Conservation (phyloP, 2,888 invertebrate species). For the Temnothorax ravouxi region DNA sequence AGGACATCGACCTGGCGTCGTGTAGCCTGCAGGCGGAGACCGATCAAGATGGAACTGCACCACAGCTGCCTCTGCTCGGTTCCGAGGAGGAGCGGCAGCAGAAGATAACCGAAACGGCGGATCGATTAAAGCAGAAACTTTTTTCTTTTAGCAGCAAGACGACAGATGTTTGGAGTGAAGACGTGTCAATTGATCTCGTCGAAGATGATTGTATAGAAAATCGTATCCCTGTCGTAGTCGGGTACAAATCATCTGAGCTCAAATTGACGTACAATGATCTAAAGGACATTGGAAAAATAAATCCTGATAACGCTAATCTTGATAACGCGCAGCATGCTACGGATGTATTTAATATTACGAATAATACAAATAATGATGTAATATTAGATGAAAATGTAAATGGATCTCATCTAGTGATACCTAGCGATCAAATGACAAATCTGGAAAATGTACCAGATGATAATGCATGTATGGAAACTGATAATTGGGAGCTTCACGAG, state of each 20-base stretch:
- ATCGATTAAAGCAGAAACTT: conserved; percentile 82
- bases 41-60: background rate
- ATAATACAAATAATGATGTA: conserved; percentile 13
- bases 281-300: conserved; percentile 82
- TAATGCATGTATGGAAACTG: background rate
- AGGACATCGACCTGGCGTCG: background rate
- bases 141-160: conserved; percentile 77
- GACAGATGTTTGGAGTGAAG: conserved; percentile 78
- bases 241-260: conserved; percentile 80
- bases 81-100: conserved; percentile 83
- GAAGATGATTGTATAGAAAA: conserved; percentile 55
- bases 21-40: conserved; percentile 16
- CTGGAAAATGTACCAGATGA: background rate
- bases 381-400: conserved; percentile 28
- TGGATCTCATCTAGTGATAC: background rate
- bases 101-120: conserved; percentile 83
- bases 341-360: conserved; percentile 18
- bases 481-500: background rate
- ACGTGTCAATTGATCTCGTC: conserved; percentile 56
- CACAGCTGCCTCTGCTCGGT: conserved; percentile 77
- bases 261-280: conserved; percentile 80
- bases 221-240: conserved; percentile 75
- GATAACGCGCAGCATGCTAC: conserved; percentile 25
- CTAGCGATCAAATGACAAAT: conserved; percentile 22
- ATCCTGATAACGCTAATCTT: conserved; percentile 70